Evolutionary conservation across 2,888 invertebrate species (phyloP).

Genomic region (Tiphia femorata): DNA sequence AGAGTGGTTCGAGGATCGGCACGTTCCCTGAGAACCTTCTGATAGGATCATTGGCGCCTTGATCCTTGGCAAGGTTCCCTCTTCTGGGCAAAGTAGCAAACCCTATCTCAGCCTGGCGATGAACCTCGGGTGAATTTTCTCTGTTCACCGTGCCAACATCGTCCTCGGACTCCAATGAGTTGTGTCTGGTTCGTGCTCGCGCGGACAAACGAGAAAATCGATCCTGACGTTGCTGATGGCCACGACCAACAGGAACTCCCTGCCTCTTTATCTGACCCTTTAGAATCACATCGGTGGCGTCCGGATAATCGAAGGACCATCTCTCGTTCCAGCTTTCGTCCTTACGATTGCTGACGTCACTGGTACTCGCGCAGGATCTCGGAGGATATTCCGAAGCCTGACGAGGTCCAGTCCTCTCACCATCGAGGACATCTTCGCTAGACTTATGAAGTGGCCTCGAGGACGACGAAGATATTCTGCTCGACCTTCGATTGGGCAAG

Average conservation of each 20-base stretch:
- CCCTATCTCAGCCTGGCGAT: conserved; percentile 17
- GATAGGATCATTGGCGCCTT: conserved; percentile 42
- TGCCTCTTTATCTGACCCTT: conserved; percentile 47
- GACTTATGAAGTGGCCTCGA: conserved; percentile 54
- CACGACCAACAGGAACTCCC: conserved; percentile 14
- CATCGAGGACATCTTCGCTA: conserved; percentile 57
- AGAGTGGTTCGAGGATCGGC: conserved; percentile 65
- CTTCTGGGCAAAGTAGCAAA: conserved; percentile 60
- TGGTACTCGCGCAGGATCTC: conserved; percentile 47
- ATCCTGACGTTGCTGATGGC: conserved; percentile 7
- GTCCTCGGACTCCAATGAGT: conserved; percentile 51
- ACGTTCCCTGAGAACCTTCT: conserved; percentile 59
- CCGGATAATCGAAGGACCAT: conserved; percentile 44
- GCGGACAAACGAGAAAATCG: conserved; percentile 1
- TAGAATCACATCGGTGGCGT: conserved; percentile 59
- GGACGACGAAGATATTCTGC: conserved; percentile 12
- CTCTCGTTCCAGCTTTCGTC: conserved; percentile 4
- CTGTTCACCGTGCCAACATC: conserved; percentile 7
- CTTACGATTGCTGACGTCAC: conserved; percentile 41
- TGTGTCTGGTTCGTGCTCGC: conserved; percentile 46
- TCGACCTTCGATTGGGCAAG: conserved; percentile 48
- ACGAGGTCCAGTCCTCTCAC: conserved; percentile 42
- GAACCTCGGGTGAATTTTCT: conserved; percentile 1
- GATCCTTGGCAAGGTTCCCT: conserved; percentile 49
- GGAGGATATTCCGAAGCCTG: conserved; percentile 25